Percentiles rank a stretch among this genome's conserved stretches.
These are phyloP conservation scores for Corbicula japonica DNA, from an alignment of 2,888 invertebrate genomes.

Conservation along the genomic window DNA sequence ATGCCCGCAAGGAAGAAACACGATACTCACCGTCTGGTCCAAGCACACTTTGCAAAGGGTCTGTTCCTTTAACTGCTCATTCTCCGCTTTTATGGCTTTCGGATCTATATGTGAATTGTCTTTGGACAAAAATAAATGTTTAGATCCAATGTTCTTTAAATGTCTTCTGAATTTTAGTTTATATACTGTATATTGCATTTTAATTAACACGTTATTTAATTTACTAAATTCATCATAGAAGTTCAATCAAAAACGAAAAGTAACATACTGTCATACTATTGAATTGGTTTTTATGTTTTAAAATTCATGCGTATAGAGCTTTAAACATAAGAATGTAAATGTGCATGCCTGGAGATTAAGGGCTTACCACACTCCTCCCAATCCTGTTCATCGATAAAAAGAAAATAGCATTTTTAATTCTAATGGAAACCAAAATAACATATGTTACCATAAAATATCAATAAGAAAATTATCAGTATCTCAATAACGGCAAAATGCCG, in stretches of 20 bases:
- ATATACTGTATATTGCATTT: neutral
- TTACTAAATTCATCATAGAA: neutral
- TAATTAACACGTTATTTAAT: neutral
- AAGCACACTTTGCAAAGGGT: constrained; percentile 65
- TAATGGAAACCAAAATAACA: too few relatives aligned
- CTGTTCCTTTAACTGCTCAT: constrained; percentile 61
- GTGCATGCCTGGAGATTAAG: too few relatives aligned
- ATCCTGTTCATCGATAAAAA: too few relatives aligned
- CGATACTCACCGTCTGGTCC: constrained; percentile 63
- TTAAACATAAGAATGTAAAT: too few relatives aligned
- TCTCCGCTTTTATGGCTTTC: constrained; percentile 51
- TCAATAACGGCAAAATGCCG: too few relatives aligned
- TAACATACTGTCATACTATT: neutral
- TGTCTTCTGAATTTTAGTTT: too few relatives aligned
- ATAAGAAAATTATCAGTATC: too few relatives aligned
- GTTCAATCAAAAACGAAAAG: neutral
- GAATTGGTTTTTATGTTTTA: neutral
- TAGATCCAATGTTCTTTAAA: too few relatives aligned
- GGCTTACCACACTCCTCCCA: too few relatives aligned
- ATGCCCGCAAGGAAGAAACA: constrained; percentile 71
- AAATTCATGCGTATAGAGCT: too few relatives aligned
- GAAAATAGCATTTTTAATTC: too few relatives aligned
- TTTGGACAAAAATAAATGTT: neutral
- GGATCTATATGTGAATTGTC: constrained; percentile 12
- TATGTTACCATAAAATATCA: too few relatives aligned